These are phyloP conservation scores for Bubo blakistoni DNA, from an alignment of 2,113 vertebrate genomes.

Conservation along the genomic window DNA sequence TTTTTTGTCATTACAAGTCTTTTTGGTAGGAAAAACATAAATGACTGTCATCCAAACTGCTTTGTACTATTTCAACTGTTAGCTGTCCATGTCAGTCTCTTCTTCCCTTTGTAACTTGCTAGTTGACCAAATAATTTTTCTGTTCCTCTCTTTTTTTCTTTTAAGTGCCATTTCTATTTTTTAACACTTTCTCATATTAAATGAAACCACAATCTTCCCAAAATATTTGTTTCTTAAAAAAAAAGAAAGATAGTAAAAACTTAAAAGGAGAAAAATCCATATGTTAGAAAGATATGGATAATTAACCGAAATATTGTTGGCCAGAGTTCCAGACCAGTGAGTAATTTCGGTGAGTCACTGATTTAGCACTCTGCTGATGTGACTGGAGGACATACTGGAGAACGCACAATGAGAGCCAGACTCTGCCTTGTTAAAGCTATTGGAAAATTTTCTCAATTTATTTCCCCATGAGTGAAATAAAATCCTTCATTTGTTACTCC, in stretches of 20 bases:
- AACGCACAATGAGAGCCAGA: not conserved
- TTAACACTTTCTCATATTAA: not conserved
- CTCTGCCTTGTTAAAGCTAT: not conserved
- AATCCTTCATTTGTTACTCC: not conserved
- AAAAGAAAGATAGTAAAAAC: not conserved
- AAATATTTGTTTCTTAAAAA: not conserved
- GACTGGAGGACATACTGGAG: not conserved
- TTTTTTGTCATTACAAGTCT: not conserved
- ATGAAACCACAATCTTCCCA: not conserved
- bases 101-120: not conserved
- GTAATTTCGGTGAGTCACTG: not conserved
- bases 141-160: not conserved
- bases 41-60: not conserved
- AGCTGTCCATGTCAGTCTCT: not conserved
- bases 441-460: not conserved
- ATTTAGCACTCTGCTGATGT: not conserved
- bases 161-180: not conserved
- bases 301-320: constrained; percentile 4
- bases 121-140: not conserved
- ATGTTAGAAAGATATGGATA: not conserved
- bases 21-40: not conserved
- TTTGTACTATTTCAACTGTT: not conserved
- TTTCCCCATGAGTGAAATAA: not conserved
- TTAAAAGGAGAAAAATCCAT: not conserved
- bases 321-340: not conserved